Conservation (phyloP, 2,888 invertebrate genomes). For the Watsonalla binaria region DNA sequence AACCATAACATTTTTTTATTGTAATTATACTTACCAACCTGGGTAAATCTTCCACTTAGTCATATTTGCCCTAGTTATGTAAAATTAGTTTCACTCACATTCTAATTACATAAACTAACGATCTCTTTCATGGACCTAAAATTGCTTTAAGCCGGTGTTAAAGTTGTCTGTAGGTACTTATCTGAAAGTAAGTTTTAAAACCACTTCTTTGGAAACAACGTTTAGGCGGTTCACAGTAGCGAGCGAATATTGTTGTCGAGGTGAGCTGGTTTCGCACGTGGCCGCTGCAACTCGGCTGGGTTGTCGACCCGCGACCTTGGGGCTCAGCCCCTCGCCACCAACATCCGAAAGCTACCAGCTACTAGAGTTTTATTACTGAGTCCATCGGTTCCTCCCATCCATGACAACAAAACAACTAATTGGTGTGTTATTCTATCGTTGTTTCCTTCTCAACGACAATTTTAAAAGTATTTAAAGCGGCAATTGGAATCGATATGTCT, state of each 20-base stretch:
- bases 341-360: conserved; percentile 9
- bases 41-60: neutral
- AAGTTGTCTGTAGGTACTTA: too few relatives aligned
- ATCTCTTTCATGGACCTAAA: too few relatives aligned
- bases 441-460: too few relatives aligned
- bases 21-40: neutral
- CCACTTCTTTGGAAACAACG: conserved; percentile 1
- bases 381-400: neutral
- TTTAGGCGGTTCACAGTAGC: conserved; percentile 17
- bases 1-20: too few relatives aligned
- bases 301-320: conserved; percentile 72
- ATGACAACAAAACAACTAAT: too few relatives aligned
- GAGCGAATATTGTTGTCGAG: conserved; percentile 38
- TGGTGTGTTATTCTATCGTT: too few relatives aligned
- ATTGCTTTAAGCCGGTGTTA: too few relatives aligned
- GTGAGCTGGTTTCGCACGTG: conserved; percentile 68
- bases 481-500: conserved; percentile 9
- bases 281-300: conserved; percentile 50
- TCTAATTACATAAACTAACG: too few relatives aligned
- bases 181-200: too few relatives aligned
- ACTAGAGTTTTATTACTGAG: neutral
- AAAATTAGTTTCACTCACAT: too few relatives aligned
- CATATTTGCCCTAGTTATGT: too few relatives aligned
- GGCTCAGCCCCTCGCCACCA: conserved; percentile 44
- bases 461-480: too few relatives aligned